phyloP scores from a whole-genome alignment of 2,797 vertebrate genomes.

The Crax fasciolata region DNA sequence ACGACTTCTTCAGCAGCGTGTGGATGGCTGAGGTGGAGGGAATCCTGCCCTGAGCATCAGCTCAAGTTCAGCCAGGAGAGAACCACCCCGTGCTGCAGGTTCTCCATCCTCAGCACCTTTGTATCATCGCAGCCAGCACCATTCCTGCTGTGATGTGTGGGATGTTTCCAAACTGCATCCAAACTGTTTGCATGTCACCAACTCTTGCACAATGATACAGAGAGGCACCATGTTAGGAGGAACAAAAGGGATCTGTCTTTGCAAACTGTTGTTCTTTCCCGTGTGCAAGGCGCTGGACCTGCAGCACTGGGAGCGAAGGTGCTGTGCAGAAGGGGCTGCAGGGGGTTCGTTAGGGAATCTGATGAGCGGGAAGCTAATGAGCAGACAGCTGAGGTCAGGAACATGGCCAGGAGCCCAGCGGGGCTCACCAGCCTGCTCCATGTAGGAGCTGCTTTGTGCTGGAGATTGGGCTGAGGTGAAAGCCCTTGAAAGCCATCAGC shows the following conservation, averaged over 20 bases:
- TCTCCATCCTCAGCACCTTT: not conserved
- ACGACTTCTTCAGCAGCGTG: not conserved
- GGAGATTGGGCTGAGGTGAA: not conserved
- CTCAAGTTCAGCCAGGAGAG: not conserved
- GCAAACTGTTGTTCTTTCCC: not conserved
- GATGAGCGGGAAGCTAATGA: not conserved
- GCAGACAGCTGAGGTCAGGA: not conserved
- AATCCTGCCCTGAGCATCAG: not conserved
- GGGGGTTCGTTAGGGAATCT: not conserved
- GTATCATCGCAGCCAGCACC: rapidly evolving
- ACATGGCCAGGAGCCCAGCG: not conserved
- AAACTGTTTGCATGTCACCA: not conserved
- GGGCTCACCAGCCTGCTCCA: not conserved
- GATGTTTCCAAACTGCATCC: not conserved
- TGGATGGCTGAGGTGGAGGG: not conserved
- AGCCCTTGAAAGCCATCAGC: not conserved
- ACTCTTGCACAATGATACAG: not conserved
- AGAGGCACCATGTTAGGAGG: not conserved
- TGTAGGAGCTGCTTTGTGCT: not conserved
- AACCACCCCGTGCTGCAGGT: not conserved
- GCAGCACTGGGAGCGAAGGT: not conserved
- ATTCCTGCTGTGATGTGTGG: not conserved
- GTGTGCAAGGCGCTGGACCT: not conserved
- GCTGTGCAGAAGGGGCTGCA: not conserved
- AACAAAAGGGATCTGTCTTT: not conserved